phyloP scores from a whole-genome alignment of 2,888 invertebrate genomes.

The Drosophila paramelanica region DNA sequence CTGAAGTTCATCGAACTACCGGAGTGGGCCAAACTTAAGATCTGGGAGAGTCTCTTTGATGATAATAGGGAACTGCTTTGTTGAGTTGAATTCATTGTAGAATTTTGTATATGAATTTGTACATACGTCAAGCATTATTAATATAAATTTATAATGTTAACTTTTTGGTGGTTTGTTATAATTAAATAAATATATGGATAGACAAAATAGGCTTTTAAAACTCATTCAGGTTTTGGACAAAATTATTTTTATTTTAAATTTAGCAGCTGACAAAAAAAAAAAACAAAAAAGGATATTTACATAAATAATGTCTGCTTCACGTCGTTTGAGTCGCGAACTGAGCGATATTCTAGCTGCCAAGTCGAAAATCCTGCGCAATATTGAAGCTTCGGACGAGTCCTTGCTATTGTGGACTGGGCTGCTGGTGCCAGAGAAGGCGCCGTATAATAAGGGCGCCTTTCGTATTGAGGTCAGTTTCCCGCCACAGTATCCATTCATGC shows the following conservation, averaged over 20 bases:
- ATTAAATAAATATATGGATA: background rate
- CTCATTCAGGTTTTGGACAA: slow-evolving; percentile 25
- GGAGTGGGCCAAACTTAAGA: slow-evolving; percentile 77
- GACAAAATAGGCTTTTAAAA: slow-evolving; percentile 33
- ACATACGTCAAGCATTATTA: slow-evolving; percentile 3
- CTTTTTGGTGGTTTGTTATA: slow-evolving; percentile 5
- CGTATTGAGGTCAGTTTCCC: slow-evolving; percentile 99
- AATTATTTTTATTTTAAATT: slow-evolving; percentile 35
- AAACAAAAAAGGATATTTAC: slow-evolving; percentile 11
- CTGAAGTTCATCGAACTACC: slow-evolving; percentile 80
- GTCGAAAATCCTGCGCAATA: slow-evolving; percentile 95
- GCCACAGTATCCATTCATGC: slow-evolving; percentile 99
- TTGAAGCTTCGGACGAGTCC: slow-evolving; percentile 97
- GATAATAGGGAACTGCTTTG: slow-evolving; percentile 69
- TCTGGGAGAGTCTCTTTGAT: slow-evolving; percentile 81
- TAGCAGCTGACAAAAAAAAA: slow-evolving; percentile 20
- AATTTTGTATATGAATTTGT: slow-evolving; percentile 5
- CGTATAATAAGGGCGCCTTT: slow-evolving; percentile 99
- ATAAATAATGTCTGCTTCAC: slow-evolving; percentile 73
- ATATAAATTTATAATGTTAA: slow-evolving; percentile 5
- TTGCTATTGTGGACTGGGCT: slow-evolving; percentile 98
- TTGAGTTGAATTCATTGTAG: slow-evolving; percentile 9
- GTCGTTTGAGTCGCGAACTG: slow-evolving; percentile 89
- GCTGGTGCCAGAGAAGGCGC: slow-evolving; percentile 98
- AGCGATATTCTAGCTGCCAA: slow-evolving; percentile 91